A percentile compares a stretch with the other conserved stretches of the same genome.
These are phyloP conservation scores for Oncorhynchus gorbuscha DNA, from an alignment of 2,113 vertebrate species.

Conservation along the genomic window DNA sequence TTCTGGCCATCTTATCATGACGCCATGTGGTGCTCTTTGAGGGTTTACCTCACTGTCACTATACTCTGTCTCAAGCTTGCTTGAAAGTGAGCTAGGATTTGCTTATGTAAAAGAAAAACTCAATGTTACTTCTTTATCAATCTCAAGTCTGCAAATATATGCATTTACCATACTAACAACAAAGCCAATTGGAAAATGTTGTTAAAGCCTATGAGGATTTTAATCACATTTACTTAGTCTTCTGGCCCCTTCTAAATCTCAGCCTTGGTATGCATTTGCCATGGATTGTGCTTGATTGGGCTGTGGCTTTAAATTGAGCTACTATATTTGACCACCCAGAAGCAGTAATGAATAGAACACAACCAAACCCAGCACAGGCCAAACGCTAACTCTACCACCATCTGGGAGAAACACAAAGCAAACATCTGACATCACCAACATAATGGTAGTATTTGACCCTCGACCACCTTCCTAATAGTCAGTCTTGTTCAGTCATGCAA, in stretches of 20 bases:
- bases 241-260: not conserved
- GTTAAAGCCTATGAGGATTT: not conserved
- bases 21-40: not conserved
- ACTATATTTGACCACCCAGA: constrained; percentile 33
- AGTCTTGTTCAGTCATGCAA: constrained; percentile 27
- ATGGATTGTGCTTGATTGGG: constrained; percentile 17
- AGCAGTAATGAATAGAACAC: not conserved
- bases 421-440: constrained; percentile 3
- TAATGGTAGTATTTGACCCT: constrained; percentile 26
- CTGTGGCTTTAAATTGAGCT: constrained; percentile 8
- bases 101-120: too few relatives aligned
- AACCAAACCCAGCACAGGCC: not conserved
- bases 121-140: too few relatives aligned
- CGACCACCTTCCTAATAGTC: constrained; percentile 9
- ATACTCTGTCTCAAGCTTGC: not conserved
- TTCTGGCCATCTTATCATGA: not conserved
- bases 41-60: not conserved
- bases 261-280: not conserved
- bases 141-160: too few relatives aligned
- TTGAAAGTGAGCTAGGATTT: not conserved
- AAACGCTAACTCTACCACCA: not conserved
- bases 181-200: too few relatives aligned
- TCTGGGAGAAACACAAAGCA: constrained; percentile 4
- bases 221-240: constrained; percentile 30
- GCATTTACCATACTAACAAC: too few relatives aligned